Conservation (phyloP, 2,113 vertebrate genomes). For the Pavo muticus region DNA sequence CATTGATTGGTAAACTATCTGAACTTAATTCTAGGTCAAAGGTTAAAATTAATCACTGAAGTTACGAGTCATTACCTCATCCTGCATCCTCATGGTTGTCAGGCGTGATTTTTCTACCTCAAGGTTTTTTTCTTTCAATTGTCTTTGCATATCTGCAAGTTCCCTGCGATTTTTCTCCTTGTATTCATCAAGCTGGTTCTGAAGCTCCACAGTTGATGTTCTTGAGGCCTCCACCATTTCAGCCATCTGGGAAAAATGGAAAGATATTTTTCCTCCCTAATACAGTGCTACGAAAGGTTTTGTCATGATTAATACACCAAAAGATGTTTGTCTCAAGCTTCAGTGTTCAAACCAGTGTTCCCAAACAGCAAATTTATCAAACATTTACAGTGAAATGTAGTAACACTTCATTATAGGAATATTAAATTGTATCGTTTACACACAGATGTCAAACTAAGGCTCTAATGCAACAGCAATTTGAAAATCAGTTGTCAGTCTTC, state of each 20-base stretch:
- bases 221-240: slow-evolving; percentile 88
- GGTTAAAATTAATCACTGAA: background rate
- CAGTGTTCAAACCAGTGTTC: background rate
- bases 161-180: slow-evolving; percentile 92
- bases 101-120: slow-evolving; percentile 87
- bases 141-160: slow-evolving; percentile 86
- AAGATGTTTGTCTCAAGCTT: background rate
- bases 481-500: background rate
- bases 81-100: slow-evolving; percentile 82
- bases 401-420: background rate
- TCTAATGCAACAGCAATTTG: background rate
- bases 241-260: slow-evolving; percentile 83
- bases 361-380: background rate
- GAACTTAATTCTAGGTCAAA: background rate
- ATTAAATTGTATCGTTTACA: background rate
- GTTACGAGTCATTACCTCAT: slow-evolving; percentile 83
- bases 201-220: slow-evolving; percentile 87
- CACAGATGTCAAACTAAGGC: background rate
- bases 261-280: background rate
- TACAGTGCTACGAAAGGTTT: background rate
- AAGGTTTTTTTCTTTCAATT: slow-evolving; percentile 86
- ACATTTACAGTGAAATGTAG: background rate
- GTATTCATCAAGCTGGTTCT: slow-evolving; percentile 92
- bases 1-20: background rate
- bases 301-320: background rate